Conservation (phyloP, 2,888 invertebrate genomes). For the Sepiola atlantica region DNA sequence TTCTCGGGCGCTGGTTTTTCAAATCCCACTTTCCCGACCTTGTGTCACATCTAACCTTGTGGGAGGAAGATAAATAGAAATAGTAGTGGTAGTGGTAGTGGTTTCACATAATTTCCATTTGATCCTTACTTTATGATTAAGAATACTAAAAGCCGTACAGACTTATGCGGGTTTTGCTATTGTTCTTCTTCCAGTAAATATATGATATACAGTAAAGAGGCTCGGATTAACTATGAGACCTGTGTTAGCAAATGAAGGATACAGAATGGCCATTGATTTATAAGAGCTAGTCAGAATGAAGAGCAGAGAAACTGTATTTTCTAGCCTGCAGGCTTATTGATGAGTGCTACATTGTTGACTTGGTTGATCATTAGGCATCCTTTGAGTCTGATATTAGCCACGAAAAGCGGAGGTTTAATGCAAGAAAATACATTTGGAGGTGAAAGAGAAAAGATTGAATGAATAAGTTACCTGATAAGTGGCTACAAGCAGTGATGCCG, state of each 20-base stretch:
- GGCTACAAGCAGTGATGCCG: not conserved
- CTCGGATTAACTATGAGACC: not conserved
- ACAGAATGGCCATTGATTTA: not conserved
- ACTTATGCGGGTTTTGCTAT: not conserved
- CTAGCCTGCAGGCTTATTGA: slow-evolving; percentile 17
- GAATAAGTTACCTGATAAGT: not conserved
- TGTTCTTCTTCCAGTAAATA: slow-evolving; percentile 6
- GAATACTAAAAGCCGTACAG: not conserved
- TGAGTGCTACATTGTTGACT: slow-evolving; percentile 16
- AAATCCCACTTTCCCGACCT: no score
- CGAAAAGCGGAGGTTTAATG: slow-evolving; percentile 32
- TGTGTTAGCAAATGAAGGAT: not conserved
- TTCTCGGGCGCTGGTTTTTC: no score
- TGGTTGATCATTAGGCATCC: slow-evolving; percentile 17
- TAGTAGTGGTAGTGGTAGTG: no score
- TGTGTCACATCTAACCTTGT: no score
- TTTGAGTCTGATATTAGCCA: slow-evolving; percentile 16
- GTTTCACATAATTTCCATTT: not conserved
- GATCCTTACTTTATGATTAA: not conserved
- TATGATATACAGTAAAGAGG: slow-evolving; percentile 11
- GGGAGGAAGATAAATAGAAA: no score
- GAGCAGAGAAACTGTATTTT: slow-evolving; percentile 18
- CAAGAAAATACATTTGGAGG: slow-evolving; percentile 16
- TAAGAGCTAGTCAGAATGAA: slow-evolving; percentile 17
- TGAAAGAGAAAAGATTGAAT: not conserved